phyloP scores from a whole-genome alignment of 2,797 vertebrate species.

The Leptodactylus fallax region DNA sequence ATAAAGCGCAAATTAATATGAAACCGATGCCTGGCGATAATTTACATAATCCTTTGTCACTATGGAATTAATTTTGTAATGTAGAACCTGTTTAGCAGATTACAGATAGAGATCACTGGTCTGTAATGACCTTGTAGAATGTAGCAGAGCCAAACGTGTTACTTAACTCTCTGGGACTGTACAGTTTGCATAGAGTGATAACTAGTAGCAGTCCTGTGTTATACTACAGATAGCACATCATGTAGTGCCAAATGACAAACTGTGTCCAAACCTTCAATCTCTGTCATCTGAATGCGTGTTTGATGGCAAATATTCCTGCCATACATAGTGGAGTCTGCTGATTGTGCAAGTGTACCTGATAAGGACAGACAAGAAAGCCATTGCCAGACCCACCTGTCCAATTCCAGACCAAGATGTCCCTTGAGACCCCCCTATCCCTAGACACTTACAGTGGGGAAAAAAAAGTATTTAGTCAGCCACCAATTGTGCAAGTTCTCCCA shows the following conservation, averaged over 20 bases:
- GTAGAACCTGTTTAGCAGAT: neutral
- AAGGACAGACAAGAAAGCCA: no score
- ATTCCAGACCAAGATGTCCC: no score
- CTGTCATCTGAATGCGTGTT: no score
- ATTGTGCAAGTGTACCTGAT: no score
- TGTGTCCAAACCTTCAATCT: no score
- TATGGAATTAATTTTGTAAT: neutral
- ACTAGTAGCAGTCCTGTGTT: neutral
- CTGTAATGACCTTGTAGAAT: neutral
- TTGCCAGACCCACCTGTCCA: no score
- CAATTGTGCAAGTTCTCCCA: no score
- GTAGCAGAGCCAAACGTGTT: neutral
- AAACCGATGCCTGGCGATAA: neutral
- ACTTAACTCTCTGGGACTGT: neutral
- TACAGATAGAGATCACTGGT: neutral
- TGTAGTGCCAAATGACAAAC: neutral
- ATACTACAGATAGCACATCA: neutral
- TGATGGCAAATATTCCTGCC: no score
- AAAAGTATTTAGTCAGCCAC: no score
- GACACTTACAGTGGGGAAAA: no score
- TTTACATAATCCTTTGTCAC: conserved; percentile 16
- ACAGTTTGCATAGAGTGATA: neutral
- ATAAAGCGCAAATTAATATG: conserved; percentile 32
- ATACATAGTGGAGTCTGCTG: no score
- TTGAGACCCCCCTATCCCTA: no score